Evolutionary conservation across 2,888 invertebrate species (phyloP).

Genomic region (Osmoderma eremita): DNA sequence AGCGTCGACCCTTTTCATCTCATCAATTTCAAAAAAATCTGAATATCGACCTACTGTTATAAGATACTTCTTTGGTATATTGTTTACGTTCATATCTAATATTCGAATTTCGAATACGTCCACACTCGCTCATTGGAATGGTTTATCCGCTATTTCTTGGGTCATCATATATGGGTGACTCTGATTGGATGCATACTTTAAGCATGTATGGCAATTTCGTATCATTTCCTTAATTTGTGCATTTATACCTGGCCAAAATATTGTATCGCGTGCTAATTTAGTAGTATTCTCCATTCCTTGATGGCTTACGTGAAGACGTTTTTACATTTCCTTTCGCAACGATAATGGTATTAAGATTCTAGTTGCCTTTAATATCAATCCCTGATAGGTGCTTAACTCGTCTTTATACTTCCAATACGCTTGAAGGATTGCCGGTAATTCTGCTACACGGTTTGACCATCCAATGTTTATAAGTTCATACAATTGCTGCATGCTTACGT

Average conservation of each 20-base stretch:
- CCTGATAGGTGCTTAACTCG: slow-evolving; percentile 29
- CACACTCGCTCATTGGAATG: not conserved
- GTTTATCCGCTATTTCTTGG: not conserved
- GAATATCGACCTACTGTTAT: not conserved
- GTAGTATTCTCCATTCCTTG: not conserved
- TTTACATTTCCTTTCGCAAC: not conserved
- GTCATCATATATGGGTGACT: not conserved
- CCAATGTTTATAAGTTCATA: slow-evolving; percentile 13
- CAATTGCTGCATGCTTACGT: slow-evolving; percentile 8
- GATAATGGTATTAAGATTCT: not conserved
- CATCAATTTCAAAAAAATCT: not conserved
- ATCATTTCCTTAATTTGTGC: slow-evolving; percentile 10
- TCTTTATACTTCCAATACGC: slow-evolving; percentile 32
- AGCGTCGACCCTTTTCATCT: too few species aligned
- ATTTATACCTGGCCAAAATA: slow-evolving; percentile 22
- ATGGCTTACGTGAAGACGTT: not conserved
- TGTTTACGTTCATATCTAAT: too few species aligned
- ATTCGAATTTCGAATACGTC: not conserved
- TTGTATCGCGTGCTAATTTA: slow-evolving; percentile 2
- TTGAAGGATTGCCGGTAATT: slow-evolving; percentile 18
- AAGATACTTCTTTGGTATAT: not conserved
- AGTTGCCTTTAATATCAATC: slow-evolving; percentile 25
- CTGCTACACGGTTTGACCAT: slow-evolving; percentile 26
- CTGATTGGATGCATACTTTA: not conserved
- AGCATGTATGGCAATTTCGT: too few species aligned